A percentile compares a stretch with the other conserved stretches of the same genome.
Evolutionary conservation across 1,140 invertebrate species (phyloP).

Genomic region (Macrobrachium rosenbergii): DNA sequence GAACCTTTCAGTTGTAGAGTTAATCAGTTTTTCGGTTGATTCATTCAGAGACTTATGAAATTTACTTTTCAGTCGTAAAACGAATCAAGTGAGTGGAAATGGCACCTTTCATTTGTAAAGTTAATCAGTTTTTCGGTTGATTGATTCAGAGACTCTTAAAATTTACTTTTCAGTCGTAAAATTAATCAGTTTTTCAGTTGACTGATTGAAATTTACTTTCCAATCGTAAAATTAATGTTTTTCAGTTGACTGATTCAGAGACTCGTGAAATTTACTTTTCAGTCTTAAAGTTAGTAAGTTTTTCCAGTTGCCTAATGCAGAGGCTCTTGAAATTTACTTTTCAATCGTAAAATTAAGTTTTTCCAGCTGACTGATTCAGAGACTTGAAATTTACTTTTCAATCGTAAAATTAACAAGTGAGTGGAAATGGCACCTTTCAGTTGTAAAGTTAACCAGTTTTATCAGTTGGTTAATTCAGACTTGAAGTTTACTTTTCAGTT

Average conservation of each 20-base stretch:
- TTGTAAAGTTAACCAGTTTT: too few relatives aligned
- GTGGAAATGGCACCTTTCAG: background rate
- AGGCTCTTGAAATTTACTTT: too few relatives aligned
- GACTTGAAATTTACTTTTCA: conserved; percentile 90
- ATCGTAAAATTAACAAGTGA: conserved; percentile 86
- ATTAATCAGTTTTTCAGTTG: too few relatives aligned
- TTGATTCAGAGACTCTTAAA: conserved; percentile 82
- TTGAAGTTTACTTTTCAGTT: too few relatives aligned
- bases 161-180: conserved; percentile 88
- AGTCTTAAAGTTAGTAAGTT: conserved; percentile 87
- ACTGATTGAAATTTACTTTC: conserved; percentile 72
- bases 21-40: too few relatives aligned
- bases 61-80: conserved; percentile 87
- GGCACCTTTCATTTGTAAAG: too few relatives aligned
- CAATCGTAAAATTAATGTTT: too few relatives aligned
- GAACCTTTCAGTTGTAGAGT: background rate
- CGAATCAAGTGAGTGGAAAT: conserved; percentile 81
- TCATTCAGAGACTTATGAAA: conserved; percentile 83
- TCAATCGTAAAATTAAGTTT: too few relatives aligned
- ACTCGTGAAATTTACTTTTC: conserved; percentile 92
- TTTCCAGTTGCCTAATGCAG: conserved; percentile 61
- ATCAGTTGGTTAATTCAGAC: too few relatives aligned
- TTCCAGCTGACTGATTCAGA: conserved; percentile 70
- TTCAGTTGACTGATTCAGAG: conserved; percentile 71
- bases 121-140: too few relatives aligned